phyloP scores from a whole-genome alignment of 2,888 invertebrate species.

The Thereva unica region DNA sequence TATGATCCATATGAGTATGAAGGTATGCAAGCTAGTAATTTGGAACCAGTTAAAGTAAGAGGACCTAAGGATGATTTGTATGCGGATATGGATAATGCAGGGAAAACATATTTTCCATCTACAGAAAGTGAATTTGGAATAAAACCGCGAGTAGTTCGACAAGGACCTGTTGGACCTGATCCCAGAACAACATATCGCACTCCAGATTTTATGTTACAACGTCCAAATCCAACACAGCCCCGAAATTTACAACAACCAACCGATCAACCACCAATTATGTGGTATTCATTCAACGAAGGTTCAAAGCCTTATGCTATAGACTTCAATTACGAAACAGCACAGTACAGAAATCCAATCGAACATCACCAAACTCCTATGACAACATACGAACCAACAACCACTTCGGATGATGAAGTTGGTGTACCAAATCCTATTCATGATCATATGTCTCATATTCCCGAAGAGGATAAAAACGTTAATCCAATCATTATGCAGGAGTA shows the following conservation, averaged over 20 bases:
- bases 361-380: conserved; percentile 8
- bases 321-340: too few relatives aligned
- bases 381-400: not conserved
- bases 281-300: too few relatives aligned
- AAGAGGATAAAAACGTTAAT: conserved; percentile 16
- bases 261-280: too few relatives aligned
- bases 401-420: not conserved
- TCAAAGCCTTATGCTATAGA: too few relatives aligned
- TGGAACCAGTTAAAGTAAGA: conserved; percentile 4
- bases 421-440: not conserved
- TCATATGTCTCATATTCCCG: conserved; percentile 26
- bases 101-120: too few relatives aligned
- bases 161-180: too few relatives aligned
- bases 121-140: too few relatives aligned
- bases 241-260: too few relatives aligned
- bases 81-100: not conserved
- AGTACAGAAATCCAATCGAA: not conserved
- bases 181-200: too few relatives aligned
- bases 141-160: too few relatives aligned
- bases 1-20: conserved; percentile 20
- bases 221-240: too few relatives aligned
- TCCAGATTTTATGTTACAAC: too few relatives aligned
- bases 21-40: conserved; percentile 1
- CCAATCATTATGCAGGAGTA: conserved; percentile 28
- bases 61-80: conserved; percentile 1